Evolutionary conservation across 30 jellyfish, hydroid and myxozoan genomes (phyloP), one percentile per base, ranked within the genome.

Genomic region (Euphysa ruthae): DNA sequence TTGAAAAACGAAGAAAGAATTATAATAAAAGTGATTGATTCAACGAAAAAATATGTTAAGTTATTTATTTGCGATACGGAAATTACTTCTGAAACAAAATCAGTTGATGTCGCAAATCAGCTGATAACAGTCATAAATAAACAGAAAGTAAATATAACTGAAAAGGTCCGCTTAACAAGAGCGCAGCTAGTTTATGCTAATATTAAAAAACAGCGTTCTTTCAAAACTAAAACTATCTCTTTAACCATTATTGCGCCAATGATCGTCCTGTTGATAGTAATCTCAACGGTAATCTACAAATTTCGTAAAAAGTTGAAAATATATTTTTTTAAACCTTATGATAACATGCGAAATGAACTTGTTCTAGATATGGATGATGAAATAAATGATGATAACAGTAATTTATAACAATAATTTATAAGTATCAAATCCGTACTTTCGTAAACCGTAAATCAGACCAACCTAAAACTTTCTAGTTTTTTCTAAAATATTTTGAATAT

Each of bases 361-460:
- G 42, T 63, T 43, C 42, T 49, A 24, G 77, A 63, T 15, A 49
- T 63, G 42, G 77, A 63, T 8, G 77, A 46, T 3, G 77, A 63
- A 46, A n/a, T n/a, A n/a, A n/a, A n/a, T n/a, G n/a, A n/a, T n/a
- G n/a, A n/a, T n/a, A n/a, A n/a, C n/a, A n/a, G n/a, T n/a, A n/a
- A n/a, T n/a, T n/a, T n/a, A n/a, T n/a, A n/a, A n/a, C n/a, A n/a
- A n/a, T n/a, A n/a, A n/a, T n/a, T n/a, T n/a, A n/a, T n/a, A n/a
- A n/a, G n/a, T n/a, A n/a, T n/a, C n/a, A n/a, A n/a, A n/a, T n/a
- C n/a, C n/a, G n/a, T n/a, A n/a, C n/a, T n/a, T n/a, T n/a, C n/a
- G n/a, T n/a, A n/a, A n/a, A n/a, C n/a, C n/a, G n/a, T n/a, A n/a
- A n/a, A n/a, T n/a, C n/a, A n/a, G n/a, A n/a, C n/a, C n/a, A n/a